A percentile compares a stretch with the other conserved stretches of the same genome.
Conservation (phyloP, 1,140 invertebrate species). For the Drosophila neocordata region DNA sequence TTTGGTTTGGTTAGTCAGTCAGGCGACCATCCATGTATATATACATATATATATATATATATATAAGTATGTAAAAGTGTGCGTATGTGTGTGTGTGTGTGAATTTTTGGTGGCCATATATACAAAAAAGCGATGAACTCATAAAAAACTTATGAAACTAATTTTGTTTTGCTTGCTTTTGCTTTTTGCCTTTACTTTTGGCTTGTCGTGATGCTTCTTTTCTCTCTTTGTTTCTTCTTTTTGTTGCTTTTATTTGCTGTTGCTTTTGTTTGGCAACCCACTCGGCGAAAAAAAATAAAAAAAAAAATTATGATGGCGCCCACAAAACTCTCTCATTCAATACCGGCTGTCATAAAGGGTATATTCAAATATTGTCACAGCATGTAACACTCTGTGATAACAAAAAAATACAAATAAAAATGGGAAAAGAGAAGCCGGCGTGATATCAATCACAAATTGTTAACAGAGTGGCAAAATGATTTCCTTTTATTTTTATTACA, state of each 20-base stretch:
- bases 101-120: constrained; percentile 46
- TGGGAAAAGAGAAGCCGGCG: no score
- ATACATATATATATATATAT: constrained; percentile 34
- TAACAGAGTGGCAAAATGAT: no score
- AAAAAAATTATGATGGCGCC: constrained; percentile 28
- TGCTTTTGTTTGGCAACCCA: constrained; percentile 61
- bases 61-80: background rate
- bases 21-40: constrained; percentile 47
- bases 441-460: no score
- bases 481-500: no score
- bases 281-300: constrained; percentile 36
- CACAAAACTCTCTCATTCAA: constrained; percentile 25
- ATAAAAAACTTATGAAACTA: constrained; percentile 81
- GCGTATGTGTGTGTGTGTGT: constrained; percentile 19
- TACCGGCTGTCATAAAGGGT: constrained; percentile 5
- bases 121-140: constrained; percentile 79
- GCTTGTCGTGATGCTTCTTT: constrained; percentile 37
- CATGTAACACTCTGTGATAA: no score
- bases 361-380: background rate
- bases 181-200: constrained; percentile 73
- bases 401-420: no score
- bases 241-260: constrained; percentile 22
- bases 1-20: constrained; percentile 72
- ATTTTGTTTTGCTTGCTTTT: constrained; percentile 79
- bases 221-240: constrained; percentile 36